Evolutionary conservation across 2,113 vertebrate species (phyloP), one percentile per base, ranked within the genome.

Genomic region (Melanerpes formicivorus): DNA sequence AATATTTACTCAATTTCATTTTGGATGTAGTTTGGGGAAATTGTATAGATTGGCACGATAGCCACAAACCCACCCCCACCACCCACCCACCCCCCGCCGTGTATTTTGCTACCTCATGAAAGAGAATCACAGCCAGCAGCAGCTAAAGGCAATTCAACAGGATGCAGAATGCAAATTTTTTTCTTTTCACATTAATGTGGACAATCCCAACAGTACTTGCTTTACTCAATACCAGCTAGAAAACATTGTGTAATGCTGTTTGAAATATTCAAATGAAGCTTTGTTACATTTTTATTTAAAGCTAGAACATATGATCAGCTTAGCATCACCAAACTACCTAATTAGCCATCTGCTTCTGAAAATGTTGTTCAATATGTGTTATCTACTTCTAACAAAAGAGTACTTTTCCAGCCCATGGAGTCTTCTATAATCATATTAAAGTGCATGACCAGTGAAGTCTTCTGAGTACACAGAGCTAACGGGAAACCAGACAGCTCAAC

Each of bases 221-320:
- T 84, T 85, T 59, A 78, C 88, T 90, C 84, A 79, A 84, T 94
- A 88, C 70, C 19, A 70, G 90, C 63, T 67, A 91, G 73, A 88
- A 90, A 90, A 70, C 74, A 85, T 93, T 96, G 64, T 90, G 69
- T 91, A 94, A 92, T 85, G 52, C 86, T 90, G 77, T 95, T 96
- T 89, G 54, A 92, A 93, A 95, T 66, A 75, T 88, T 90, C 73
- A 93, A 60, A 90, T 73, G 58, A 59, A 95, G 93, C 62, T 88
- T 90, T 79, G 95, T 92, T 92, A 82, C 86, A 93, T 96, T 95
- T 96, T 97, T 95, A 96, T 95, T 95, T 95, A 95, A 94, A 93
- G 93, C 87, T 94, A 72, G 88, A 97, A 90, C 92, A 94, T 86
- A 94, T 9, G 62, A 95, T 67, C 87, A 93, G 91, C 23, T 15